These are phyloP conservation scores for Polia nebulosa DNA, from an alignment of 2,888 invertebrate species.

Conservation along the genomic window DNA sequence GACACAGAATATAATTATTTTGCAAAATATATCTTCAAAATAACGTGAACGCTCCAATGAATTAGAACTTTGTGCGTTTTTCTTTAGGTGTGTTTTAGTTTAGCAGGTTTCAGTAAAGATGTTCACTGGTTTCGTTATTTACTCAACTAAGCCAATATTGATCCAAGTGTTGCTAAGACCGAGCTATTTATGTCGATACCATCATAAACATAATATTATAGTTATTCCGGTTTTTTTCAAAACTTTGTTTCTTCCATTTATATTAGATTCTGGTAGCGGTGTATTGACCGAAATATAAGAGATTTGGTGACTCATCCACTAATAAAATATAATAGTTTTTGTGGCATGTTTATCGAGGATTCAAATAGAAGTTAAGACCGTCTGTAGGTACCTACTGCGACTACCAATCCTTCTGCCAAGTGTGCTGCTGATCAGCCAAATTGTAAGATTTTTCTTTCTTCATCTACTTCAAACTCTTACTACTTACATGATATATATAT, in stretches of 20 bases:
- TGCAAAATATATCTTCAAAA: conserved; percentile 41
- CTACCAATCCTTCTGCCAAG: not conserved
- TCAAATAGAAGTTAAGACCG: not conserved
- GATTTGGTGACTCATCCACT: conserved; percentile 21
- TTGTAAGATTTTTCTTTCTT: not conserved
- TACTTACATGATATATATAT: too few relatives aligned
- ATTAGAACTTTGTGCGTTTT: conserved; percentile 19
- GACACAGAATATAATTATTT: conserved; percentile 48
- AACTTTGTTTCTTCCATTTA: conserved; percentile 35
- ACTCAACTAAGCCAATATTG: conserved; percentile 70
- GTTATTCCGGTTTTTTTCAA: conserved; percentile 61
- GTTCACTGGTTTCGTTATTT: conserved; percentile 60
- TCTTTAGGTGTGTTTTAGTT: conserved; percentile 28
- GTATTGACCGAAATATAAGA: conserved; percentile 24
- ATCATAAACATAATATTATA: conserved; percentile 57
- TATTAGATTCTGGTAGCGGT: conserved; percentile 19
- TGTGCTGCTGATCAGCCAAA: not conserved
- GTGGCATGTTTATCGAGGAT: conserved; percentile 1
- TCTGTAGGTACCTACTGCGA: not conserved
- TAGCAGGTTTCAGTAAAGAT: conserved; percentile 22
- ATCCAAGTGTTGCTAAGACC: conserved; percentile 71
- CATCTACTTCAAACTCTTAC: not conserved
- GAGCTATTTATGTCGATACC: conserved; percentile 71
- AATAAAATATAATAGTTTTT: conserved; percentile 13
- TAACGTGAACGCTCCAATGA: conserved; percentile 9